Evolutionary conservation across 2,797 vertebrate genomes (phyloP), one percentile per base, ranked within the genome.

Genomic region (Crenuchus spilurus): DNA sequence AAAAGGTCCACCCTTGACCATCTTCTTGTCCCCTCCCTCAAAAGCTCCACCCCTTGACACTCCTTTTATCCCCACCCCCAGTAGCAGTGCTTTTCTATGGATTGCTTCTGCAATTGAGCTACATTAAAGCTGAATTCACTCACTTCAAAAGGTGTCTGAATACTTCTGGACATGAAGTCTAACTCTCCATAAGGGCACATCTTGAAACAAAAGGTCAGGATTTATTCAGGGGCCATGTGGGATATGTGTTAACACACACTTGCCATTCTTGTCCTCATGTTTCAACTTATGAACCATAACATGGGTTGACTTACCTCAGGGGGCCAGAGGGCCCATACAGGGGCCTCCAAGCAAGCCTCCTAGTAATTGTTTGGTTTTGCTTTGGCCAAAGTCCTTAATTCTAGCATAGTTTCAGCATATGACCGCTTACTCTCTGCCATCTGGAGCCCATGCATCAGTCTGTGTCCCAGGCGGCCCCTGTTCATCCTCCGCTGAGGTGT

Each of bases 401-500:
- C 16, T 41, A 26, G 82, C 54, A 87, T 85, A 87, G n/a, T n/a
- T 88, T 79, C 82, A 86, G 88, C 84, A 90, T 90, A 90, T 73
- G 79, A 88, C 89, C 83, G 69, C 80, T 85, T 84, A 85, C 87
- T 87, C 89, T n/a, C 83, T 86, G 86, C 87, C 95, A 96, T 95
- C 94, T 97, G 95, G 94, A 93, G 90, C 83, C 85, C 94, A 95
- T 94, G 93, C 90, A 91, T 82, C 70, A 76, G 79, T 76, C 85
- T 83, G 86, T 88, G 88, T 88, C 85, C 82, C 90, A 82, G 90
- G 89, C 88, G 89, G 91, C 87, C 86, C 90, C 93, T 91, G 95
- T 95, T 94, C 94, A 95, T 94, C 90, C 95, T 94, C 90, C 91
- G 92, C 91, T 93, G 94, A 95, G 92, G 94, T 94, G 94, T 95